These are phyloP conservation scores for Calephelis nemesis DNA, from an alignment of 1,140 invertebrate species.

Conservation along the genomic window DNA sequence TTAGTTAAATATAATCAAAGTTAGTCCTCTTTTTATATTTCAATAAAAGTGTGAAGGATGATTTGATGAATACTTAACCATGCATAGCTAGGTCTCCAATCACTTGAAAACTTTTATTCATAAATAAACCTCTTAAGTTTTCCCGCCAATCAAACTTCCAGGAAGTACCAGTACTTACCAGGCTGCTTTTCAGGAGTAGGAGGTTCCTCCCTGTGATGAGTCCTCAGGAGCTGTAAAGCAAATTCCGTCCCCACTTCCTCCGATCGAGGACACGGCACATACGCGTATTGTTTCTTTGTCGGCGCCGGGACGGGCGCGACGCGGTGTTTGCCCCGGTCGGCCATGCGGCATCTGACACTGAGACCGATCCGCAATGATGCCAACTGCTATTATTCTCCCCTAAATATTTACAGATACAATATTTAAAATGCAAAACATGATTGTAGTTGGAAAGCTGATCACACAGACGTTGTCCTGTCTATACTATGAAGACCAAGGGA, in stretches of 20 bases:
- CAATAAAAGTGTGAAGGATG: too few relatives aligned
- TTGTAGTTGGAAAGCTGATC: too few relatives aligned
- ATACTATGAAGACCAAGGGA: too few relatives aligned
- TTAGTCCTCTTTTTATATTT: too few relatives aligned
- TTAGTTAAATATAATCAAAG: too few relatives aligned
- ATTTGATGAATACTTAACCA: too few relatives aligned
- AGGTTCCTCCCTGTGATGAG: slow-evolving; percentile 42
- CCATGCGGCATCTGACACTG: slow-evolving; percentile 70
- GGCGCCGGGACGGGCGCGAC: slow-evolving; percentile 76
- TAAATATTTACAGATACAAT: background rate
- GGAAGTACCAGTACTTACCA: slow-evolving; percentile 42
- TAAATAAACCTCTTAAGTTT: background rate
- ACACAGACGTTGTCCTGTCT: too few relatives aligned
- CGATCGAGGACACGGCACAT: slow-evolving; percentile 79
- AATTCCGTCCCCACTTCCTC: slow-evolving; percentile 79
- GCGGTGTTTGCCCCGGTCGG: slow-evolving; percentile 69
- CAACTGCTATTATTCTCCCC: slow-evolving; percentile 21
- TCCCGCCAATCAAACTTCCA: slow-evolving; percentile 6
- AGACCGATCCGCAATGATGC: slow-evolving; percentile 31
- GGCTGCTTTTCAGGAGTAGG: slow-evolving; percentile 56
- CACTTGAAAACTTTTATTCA: background rate
- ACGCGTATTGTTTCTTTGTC: slow-evolving; percentile 79
- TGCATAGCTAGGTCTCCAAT: too few relatives aligned
- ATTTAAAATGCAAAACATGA: background rate
- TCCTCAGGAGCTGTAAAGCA: slow-evolving; percentile 54